Conservation (phyloP, 2,888 invertebrate species). For the Drepanosiphum platanoidis region DNA sequence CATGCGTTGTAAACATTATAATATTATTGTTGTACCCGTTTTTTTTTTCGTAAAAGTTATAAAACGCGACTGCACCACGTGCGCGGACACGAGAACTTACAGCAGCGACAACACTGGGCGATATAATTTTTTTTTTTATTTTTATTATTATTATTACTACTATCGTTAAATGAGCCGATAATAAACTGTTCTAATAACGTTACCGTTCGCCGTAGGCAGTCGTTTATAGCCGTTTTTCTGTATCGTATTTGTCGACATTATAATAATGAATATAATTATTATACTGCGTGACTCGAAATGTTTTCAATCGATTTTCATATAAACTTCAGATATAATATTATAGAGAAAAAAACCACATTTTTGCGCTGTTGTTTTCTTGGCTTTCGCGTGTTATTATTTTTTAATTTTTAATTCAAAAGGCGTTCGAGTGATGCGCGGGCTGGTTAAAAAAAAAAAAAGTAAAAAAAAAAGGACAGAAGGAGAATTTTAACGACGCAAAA, state of each 20-base stretch:
- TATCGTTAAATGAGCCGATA: not conserved
- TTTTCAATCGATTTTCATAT: not conserved
- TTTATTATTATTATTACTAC: too few species aligned
- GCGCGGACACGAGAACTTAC: not conserved
- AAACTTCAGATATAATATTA: too few species aligned
- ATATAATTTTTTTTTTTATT: too few species aligned
- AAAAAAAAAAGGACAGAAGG: not conserved
- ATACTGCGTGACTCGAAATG: not conserved
- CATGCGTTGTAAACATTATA: not conserved
- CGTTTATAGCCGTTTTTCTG: not conserved
- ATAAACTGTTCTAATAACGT: not conserved
- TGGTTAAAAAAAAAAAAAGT: too few species aligned
- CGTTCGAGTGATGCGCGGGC: slow-evolving; percentile 2
- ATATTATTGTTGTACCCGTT: too few species aligned
- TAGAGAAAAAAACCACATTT: not conserved
- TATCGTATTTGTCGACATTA: not conserved
- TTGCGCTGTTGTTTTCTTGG: not conserved
- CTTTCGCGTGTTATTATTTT: not conserved
- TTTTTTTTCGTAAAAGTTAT: not conserved
- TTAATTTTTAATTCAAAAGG: slow-evolving; percentile 26
- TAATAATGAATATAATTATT: not conserved
- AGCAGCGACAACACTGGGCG: not conserved
- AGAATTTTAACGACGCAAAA: slow-evolving; percentile 40
- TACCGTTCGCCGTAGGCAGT: not conserved
- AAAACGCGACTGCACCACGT: not conserved